Evolutionary conservation across 2,888 invertebrate species (phyloP).

Genomic region (Pharmacophagus antenor): DNA sequence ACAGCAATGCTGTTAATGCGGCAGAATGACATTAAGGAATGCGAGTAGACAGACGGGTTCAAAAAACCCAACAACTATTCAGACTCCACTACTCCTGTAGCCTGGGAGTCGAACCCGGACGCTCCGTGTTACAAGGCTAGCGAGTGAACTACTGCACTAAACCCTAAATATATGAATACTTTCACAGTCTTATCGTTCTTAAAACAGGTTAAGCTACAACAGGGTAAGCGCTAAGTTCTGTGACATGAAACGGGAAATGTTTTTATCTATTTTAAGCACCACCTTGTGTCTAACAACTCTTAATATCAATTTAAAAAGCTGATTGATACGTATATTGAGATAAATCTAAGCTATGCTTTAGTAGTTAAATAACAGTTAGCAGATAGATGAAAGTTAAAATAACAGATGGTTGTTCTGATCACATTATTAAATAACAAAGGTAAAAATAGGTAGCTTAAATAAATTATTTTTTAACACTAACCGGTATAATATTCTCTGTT

Average conservation of each 20-base stretch:
- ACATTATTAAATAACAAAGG: background rate
- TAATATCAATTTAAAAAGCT: conserved; percentile 1
- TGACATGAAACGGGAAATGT: conserved; percentile 1
- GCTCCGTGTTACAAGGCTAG: too few species aligned
- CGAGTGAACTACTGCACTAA: too few species aligned
- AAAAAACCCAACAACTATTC: too few species aligned
- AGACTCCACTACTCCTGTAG: too few species aligned
- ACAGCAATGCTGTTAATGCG: too few species aligned
- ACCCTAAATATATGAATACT: too few species aligned
- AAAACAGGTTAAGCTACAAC: conserved; percentile 1
- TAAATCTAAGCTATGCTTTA: background rate
- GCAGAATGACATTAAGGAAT: too few species aligned
- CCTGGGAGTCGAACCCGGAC: too few species aligned
- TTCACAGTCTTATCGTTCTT: conserved; percentile 12
- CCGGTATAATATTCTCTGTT: too few species aligned
- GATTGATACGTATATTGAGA: conserved; percentile 1
- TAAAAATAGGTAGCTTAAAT: background rate
- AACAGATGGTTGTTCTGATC: background rate
- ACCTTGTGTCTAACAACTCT: background rate
- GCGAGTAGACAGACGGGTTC: too few species aligned
- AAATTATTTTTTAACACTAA: background rate
- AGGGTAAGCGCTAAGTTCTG: conserved; percentile 3
- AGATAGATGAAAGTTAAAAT: conserved; percentile 1
- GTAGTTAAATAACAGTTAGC: background rate
- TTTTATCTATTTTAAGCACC: background rate